A percentile compares a stretch with the other conserved stretches of the same genome.
Evolutionary conservation across 2,797 vertebrate genomes (phyloP).

Genomic region (Sitta carolinensis): DNA sequence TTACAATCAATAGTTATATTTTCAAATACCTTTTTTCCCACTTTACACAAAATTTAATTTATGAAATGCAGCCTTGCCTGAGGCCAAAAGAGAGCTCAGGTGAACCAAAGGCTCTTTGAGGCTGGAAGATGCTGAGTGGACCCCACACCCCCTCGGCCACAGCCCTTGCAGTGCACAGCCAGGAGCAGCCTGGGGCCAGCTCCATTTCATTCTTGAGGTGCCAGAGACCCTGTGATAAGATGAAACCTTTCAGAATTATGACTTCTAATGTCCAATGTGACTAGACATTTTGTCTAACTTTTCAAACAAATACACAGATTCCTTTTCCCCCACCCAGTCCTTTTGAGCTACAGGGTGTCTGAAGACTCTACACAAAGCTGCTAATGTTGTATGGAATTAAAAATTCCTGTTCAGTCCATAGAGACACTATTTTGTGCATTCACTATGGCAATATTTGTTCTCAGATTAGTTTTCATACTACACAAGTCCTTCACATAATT

Average conservation of each 20-base stretch:
- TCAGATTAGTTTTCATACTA: not conserved
- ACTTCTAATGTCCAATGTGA: not conserved
- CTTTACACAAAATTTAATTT: not conserved
- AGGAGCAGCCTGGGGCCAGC: not conserved
- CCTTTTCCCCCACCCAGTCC: not conserved
- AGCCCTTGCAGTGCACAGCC: not conserved
- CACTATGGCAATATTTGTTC: not conserved
- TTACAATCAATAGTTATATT: not conserved
- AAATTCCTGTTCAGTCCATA: not conserved
- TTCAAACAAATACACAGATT: not conserved
- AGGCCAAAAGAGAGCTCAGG: not conserved
- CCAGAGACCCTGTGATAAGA: not conserved
- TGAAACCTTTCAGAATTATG: not conserved
- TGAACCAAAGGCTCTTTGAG: not conserved
- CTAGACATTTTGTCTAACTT: not conserved
- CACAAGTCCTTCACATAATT: not conserved
- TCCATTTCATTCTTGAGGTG: not conserved
- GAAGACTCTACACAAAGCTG: not conserved
- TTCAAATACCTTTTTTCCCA: not conserved
- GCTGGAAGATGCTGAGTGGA: not conserved
- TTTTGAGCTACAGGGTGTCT: not conserved
- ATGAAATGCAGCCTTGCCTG: not conserved
- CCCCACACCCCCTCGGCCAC: not conserved
- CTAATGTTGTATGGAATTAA: constrained; percentile 56
- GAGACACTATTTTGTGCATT: not conserved